Conservation (phyloP, 2,888 invertebrate genomes). For the Drosophila diplacantha region DNA sequence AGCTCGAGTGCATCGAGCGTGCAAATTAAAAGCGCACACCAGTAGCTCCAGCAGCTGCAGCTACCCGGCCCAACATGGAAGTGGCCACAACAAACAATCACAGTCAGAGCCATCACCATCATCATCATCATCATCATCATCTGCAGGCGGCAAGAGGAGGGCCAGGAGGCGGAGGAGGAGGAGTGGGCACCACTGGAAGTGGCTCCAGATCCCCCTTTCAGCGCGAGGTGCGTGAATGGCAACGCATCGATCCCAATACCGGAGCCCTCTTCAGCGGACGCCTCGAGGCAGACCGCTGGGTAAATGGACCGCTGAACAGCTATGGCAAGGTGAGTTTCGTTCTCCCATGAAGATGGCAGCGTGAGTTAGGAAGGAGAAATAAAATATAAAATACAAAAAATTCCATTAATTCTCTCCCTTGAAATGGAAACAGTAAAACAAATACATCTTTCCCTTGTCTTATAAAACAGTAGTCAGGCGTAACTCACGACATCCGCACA, state of each 20-base stretch:
- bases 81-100: conserved; percentile 74
- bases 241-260: conserved; percentile 78
- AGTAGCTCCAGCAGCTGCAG: conserved; percentile 45
- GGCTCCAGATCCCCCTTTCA: conserved; percentile 77
- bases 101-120: conserved; percentile 70
- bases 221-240: conserved; percentile 78
- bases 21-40: conserved; percentile 72
- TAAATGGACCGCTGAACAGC: conserved; percentile 78
- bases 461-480: neutral
- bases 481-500: conserved; percentile 13
- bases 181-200: conserved; percentile 42
- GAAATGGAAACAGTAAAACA: neutral
- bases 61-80: conserved; percentile 60
- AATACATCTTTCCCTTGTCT: too few relatives aligned
- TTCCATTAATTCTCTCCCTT: neutral
- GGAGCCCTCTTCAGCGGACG: conserved; percentile 78
- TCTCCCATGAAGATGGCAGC: conserved; percentile 18
- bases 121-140: conserved; percentile 58
- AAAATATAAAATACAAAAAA: neutral
- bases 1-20: conserved; percentile 67
- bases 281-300: conserved; percentile 78
- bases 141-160: conserved; percentile 25
- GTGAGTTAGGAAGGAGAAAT: conserved; percentile 6
- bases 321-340: conserved; percentile 77
- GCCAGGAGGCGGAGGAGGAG: neutral